Evolutionary conservation across 2,797 vertebrate species (phyloP).

Genomic region (Clarias platycephalus): DNA sequence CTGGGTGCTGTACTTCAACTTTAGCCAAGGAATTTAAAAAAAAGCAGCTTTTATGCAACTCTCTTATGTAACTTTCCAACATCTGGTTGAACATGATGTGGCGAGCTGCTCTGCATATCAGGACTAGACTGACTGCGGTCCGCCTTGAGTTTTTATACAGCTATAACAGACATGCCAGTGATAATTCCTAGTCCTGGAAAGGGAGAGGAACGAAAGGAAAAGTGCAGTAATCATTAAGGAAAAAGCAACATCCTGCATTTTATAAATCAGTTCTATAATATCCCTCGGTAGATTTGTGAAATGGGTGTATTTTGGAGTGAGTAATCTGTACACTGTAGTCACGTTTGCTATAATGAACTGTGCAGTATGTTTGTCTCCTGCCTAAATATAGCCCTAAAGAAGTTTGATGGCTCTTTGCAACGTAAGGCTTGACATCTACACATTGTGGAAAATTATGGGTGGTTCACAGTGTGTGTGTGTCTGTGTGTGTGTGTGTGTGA

Average conservation of each 20-base stretch:
- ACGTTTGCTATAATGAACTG: constrained; percentile 32
- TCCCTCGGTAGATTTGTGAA: neutral
- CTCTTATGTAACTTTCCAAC: constrained; percentile 71
- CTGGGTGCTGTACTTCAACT: constrained; percentile 38
- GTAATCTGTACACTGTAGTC: neutral
- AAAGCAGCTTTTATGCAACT: constrained; percentile 61
- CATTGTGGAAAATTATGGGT: constrained; percentile 47
- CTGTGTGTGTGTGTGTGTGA: neutral
- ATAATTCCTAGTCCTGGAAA: neutral
- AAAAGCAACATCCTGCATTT: neutral
- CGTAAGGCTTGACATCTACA: constrained; percentile 28
- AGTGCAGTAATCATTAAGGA: neutral
- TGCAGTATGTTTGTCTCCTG: constrained; percentile 54
- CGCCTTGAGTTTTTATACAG: constrained; percentile 67
- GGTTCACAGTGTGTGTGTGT: constrained; percentile 14
- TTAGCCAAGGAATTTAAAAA: constrained; percentile 30
- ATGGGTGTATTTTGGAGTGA: neutral
- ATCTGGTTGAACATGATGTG: constrained; percentile 71
- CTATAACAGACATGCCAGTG: constrained; percentile 20
- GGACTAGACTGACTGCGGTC: constrained; percentile 62
- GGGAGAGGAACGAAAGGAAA: neutral
- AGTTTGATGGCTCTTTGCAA: constrained; percentile 28
- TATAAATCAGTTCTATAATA: neutral
- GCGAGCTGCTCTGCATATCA: constrained; percentile 60
- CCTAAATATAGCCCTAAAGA: constrained; percentile 52